phyloP scores from a whole-genome alignment of 1,140 invertebrate genomes.

The Gonioctena quinquepunctata region DNA sequence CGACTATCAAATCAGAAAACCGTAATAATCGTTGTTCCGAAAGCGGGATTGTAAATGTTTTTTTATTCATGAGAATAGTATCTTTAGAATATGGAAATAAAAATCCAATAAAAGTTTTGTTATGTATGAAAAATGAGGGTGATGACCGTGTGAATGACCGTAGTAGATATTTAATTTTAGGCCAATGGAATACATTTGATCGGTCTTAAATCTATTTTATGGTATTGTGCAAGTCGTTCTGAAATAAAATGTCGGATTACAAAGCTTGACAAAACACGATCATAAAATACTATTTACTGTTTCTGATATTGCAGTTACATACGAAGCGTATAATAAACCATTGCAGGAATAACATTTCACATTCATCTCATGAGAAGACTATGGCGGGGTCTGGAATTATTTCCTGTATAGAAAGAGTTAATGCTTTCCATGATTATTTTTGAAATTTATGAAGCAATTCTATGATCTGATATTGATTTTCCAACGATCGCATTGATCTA shows the following conservation, averaged over 20 bases:
- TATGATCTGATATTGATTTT: too few species aligned
- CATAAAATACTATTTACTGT: conserved; percentile 38
- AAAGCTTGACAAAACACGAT: conserved; percentile 36
- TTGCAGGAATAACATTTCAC: not conserved
- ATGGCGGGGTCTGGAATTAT: not conserved
- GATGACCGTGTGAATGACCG: conserved; percentile 23
- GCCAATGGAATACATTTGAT: conserved; percentile 34
- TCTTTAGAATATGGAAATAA: conserved; percentile 15
- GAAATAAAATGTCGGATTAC: conserved; percentile 34
- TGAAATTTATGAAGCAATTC: too few species aligned
- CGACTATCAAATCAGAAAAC: not conserved
- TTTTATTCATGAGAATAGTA: conserved; percentile 10
- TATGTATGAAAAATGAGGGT: conserved; percentile 17
- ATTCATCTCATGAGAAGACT: not conserved
- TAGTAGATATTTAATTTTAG: conserved; percentile 31
- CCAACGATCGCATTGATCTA: too few species aligned
- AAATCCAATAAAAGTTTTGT: conserved; percentile 15
- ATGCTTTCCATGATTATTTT: too few species aligned
- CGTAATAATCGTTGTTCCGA: not conserved
- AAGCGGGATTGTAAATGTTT: not conserved
- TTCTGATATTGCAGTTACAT: conserved; percentile 10
- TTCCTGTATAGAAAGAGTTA: too few species aligned
- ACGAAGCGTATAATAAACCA: conserved; percentile 11
- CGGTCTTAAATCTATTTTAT: conserved; percentile 36
- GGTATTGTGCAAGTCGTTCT: conserved; percentile 29